phyloP scores from a whole-genome alignment of 2,113 vertebrate species.

The Gavialis gangeticus region DNA sequence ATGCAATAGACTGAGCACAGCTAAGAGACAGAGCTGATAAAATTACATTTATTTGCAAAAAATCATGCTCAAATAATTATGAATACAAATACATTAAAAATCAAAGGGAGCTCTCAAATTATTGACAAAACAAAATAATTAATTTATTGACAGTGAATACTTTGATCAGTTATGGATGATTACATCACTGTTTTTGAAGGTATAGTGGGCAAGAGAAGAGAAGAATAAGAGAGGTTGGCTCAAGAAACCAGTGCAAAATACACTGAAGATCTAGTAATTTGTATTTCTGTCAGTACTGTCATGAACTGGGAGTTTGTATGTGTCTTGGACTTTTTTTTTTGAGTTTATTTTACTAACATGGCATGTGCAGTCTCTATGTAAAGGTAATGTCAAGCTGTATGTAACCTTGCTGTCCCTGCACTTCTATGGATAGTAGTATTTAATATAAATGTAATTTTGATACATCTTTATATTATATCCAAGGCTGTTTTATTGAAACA shows the following conservation, averaged over 20 bases:
- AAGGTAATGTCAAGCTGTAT: no score
- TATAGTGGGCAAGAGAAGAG: background rate
- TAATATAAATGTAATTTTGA: no score
- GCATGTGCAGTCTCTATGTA: no score
- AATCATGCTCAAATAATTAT: background rate
- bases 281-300: no score
- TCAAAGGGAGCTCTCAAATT: background rate
- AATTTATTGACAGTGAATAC: background rate
- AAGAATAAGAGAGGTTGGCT: background rate
- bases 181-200: background rate
- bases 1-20: background rate
- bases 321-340: no score
- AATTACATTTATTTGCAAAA: background rate
- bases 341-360: no score
- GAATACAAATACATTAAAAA: background rate
- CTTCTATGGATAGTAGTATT: no score
- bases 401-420: no score
- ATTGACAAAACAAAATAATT: background rate
- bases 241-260: background rate
- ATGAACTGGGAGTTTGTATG: no score
- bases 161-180: background rate
- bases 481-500: no score
- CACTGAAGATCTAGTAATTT: background rate
- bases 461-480: no score
- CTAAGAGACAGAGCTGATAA: background rate